Evolutionary conservation across 2,797 vertebrate species (phyloP), one percentile per base, ranked within the genome.

Genomic region (Heterohyrax brucei): DNA sequence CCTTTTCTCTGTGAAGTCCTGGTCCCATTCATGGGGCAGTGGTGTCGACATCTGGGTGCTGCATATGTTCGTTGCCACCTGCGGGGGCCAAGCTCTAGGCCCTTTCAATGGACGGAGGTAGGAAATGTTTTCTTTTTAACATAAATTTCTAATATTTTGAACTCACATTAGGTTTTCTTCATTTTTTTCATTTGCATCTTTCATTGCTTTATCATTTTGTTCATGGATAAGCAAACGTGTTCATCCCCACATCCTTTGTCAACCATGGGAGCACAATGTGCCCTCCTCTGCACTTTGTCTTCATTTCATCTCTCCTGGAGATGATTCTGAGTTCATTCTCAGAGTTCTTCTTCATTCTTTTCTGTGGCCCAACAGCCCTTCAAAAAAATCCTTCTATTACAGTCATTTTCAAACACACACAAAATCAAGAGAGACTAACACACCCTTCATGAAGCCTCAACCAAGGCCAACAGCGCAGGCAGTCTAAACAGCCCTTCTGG

Each of bases 391-490:
- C n/a, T n/a, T 53, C 78, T 62, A 30, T 18, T 59, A 86, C 24
- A 72, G 53, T 13, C 13, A 56, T 84, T 76, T 39, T 75, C 81
- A 76, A 88, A 88, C 13, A 88, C 14, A 70, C 0, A 66, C 39
- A 77, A 24, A 76, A 50, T 22, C 4, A 24, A n/a, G 22, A 76
- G 44, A 44, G 44, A 73, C 39, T 8, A 66, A 9, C 26, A 64
- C 62, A 28, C 26, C 5, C 44, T 59, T 59, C 19, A 64, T 10
- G 24, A 16, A 92, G 64, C 10, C 30, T 46, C 30, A 9, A 4
- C 13, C 7, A 18, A 9, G 18, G 16, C 79, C 64, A 84, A 5
- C 0, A 39, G 4, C 10, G 56, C 0, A 0, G 19, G 13, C 46
- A 50, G 19, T 5, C 5, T 16, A 12, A 61, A 10, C 3, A 4